Evolutionary conservation across 2,888 invertebrate genomes (phyloP), one percentile per base, ranked within the genome.

Genomic region (Tortrix viridana): DNA sequence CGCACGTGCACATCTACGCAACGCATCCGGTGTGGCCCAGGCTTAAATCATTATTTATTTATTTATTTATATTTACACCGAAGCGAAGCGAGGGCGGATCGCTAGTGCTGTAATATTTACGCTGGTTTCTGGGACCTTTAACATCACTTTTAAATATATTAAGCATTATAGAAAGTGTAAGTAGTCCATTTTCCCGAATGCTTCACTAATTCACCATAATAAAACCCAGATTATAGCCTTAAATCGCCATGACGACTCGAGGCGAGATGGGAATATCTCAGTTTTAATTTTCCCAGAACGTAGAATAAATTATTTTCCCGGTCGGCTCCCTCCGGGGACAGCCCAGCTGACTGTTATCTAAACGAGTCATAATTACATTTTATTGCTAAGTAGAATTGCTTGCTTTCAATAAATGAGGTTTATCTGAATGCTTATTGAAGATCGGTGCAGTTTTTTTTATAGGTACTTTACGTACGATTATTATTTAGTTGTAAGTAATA

Each of bases 231-330:
- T 53, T 53, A 53, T 14, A 20, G 14, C 41, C 18, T 53, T 38
- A 53, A 53, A 41, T 38, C 46, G 20, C 19, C 38, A 22, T 22
- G 41, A 22, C 41, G 53, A 53, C 54, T 55, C 44, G 19, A 60
- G 43, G 43, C 54, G 54, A 26, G n/a, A 26, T 5, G 20, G 47
- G 43, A 75, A 77, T 75, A 73, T 73, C 73, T 74, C 73, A 70
- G 69, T 81, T 79, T 80, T 76, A 80, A 79, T 80, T 80, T 78
- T 75, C 73, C 71, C 67, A 70, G 71, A 73, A 74, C 62, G 67
- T 54, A 73, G 73, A 75, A 79, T 82, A 79, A 83, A 80, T 81
- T 77, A 79, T 80, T 77, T 66, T 77, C 71, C 76, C 75, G 60
- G 67, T 65, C 69, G 65, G 66, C 50, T 59, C 69, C 66, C 79